These are phyloP conservation scores for Pelobates fuscus DNA, from an alignment of 2,113 vertebrate species.

Conservation along the genomic window DNA sequence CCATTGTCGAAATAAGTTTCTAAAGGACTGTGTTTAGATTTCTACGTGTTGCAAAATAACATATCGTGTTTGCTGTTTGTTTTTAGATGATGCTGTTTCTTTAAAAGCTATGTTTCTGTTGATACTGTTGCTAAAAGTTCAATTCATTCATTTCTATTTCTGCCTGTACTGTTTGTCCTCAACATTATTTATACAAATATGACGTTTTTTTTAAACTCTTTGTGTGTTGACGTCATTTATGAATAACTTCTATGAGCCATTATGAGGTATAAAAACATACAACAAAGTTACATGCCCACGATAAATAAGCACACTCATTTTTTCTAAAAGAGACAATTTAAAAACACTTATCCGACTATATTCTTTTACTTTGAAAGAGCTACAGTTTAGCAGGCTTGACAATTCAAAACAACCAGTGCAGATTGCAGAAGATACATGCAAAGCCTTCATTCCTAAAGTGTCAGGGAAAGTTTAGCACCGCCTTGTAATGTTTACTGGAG, in stretches of 20 bases:
- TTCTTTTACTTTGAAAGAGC: background rate
- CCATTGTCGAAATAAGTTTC: too few relatives aligned
- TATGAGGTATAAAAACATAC: background rate
- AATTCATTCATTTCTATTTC: too few relatives aligned
- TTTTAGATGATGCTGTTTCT: too few relatives aligned
- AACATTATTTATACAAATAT: background rate
- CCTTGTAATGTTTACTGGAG: conserved; percentile 1
- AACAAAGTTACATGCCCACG: background rate
- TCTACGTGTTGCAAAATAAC: too few relatives aligned
- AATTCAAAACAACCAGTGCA: background rate
- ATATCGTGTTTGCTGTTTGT: too few relatives aligned
- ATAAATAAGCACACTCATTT: background rate
- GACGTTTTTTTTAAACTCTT: background rate
- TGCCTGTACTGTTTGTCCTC: too few relatives aligned
- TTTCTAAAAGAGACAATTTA: background rate
- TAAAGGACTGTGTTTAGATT: too few relatives aligned
- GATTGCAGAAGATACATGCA: background rate
- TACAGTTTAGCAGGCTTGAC: conserved; percentile 4
- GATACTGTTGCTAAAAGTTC: too few relatives aligned
- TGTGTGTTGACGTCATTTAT: background rate
- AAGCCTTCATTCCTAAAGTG: background rate
- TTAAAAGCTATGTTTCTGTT: too few relatives aligned
- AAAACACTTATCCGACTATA: background rate
- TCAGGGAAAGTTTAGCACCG: background rate
- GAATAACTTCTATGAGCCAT: background rate